A percentile compares a stretch with the other conserved stretches of the same genome.
Evolutionary conservation across 1,140 invertebrate genomes (phyloP).

Genomic region (Sesamia nonagrioides): DNA sequence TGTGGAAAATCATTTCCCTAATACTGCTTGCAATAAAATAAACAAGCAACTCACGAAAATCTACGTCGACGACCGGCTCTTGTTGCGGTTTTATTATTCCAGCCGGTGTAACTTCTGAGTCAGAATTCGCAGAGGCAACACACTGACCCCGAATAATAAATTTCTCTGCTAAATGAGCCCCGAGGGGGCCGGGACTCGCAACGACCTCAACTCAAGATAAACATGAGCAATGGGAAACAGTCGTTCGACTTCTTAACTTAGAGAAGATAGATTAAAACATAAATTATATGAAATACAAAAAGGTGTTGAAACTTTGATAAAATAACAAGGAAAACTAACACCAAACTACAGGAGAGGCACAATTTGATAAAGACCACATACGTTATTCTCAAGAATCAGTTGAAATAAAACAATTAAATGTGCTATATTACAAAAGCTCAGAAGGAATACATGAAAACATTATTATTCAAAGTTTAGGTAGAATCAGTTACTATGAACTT

Average conservation of each 20-base stretch:
- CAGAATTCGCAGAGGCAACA: conserved; percentile 47
- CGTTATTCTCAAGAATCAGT: no score
- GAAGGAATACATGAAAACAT: not conserved
- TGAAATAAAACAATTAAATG: not conserved
- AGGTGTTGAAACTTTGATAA: not conserved
- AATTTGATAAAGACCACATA: no score
- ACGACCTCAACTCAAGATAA: conserved; percentile 36
- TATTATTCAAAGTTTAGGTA: not conserved
- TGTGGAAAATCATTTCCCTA: conserved; percentile 27
- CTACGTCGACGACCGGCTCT: conserved; percentile 11
- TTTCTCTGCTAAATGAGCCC: conserved; percentile 42
- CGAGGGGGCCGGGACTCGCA: conserved; percentile 24
- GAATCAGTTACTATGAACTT: not conserved
- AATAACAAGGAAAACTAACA: not conserved
- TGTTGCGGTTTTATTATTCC: conserved; percentile 44
- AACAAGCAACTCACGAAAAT: conserved; percentile 25
- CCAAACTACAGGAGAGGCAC: not conserved
- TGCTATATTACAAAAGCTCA: not conserved
- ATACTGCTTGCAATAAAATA: conserved; percentile 22
- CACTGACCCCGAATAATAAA: conserved; percentile 51
- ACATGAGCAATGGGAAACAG: conserved; percentile 35
- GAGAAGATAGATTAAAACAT: conserved; percentile 21
- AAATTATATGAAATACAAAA: not conserved
- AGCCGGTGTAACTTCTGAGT: conserved; percentile 41
- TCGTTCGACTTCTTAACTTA: conserved; percentile 8